Evolutionary conservation across 2,113 vertebrate species (phyloP).

Genomic region (Rhinopomastus cyanomelas): DNA sequence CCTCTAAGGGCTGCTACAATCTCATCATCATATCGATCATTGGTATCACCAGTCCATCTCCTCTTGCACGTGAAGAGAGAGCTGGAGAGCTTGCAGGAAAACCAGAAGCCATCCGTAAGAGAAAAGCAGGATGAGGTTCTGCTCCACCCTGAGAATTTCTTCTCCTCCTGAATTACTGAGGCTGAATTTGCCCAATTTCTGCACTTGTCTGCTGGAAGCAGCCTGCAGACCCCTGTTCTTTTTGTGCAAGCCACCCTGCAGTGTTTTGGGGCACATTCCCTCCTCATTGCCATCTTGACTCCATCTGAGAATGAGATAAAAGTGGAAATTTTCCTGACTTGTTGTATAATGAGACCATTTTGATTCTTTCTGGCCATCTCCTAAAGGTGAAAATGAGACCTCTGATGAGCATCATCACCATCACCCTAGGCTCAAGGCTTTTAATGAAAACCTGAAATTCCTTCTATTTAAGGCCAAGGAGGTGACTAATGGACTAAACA

Average conservation of each 20-base stretch:
- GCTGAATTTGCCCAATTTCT: neutral
- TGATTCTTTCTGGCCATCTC: neutral
- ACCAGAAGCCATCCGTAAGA: neutral
- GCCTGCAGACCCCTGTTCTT: neutral
- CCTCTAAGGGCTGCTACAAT: neutral
- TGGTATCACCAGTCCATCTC: neutral
- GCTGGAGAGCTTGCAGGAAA: neutral
- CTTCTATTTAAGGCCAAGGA: neutral
- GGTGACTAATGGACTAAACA: slow-evolving; percentile 32
- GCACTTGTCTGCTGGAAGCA: neutral
- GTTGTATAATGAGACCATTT: neutral
- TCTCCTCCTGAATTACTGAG: neutral
- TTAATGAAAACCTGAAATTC: neutral
- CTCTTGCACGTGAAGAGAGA: neutral
- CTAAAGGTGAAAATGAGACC: neutral
- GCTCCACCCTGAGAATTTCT: neutral
- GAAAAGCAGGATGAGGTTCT: neutral
- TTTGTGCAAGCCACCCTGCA: neutral
- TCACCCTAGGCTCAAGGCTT: neutral
- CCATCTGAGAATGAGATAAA: neutral
- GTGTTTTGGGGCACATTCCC: neutral
- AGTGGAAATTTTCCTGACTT: neutral
- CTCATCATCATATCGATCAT: neutral
- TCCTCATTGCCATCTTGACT: neutral
- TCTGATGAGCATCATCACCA: neutral